Evolutionary conservation across 2,888 invertebrate species (phyloP), one percentile per base, ranked within the genome.

Genomic region (Athalia cordata): DNA sequence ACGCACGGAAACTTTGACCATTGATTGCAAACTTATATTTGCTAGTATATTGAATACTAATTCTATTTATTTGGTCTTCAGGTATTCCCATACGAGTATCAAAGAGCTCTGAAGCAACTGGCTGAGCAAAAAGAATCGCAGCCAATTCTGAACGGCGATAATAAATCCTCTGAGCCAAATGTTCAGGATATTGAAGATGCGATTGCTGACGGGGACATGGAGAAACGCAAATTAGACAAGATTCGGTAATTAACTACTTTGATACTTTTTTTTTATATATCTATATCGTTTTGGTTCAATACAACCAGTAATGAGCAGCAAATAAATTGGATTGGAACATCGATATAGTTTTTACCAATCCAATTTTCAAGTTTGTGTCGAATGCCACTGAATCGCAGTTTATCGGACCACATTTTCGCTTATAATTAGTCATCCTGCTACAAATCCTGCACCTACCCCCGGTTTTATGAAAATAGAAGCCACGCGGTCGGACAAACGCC

Each of bases 61-160:
- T 66, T 77, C 59, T 11, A 68, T 52, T 74, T 76, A 55, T 78
- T 64, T 52, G 15, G 55, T 52, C 77, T 83, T 5, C 81, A 93
- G 93, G 97, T 99, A 67, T 99, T 99, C 93, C 99, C 99, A 0
- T 96, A 96, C 86, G 99, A 99, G 87, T 99, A 98, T 91, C 98
- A 98, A 87, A 93, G 96, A 81, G 99, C 96, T 0, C 91, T 99
- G 43, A 94, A 95, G 82, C 94, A 95, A 82, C 87, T 96, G 86
- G 92, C 93, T 49, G 90, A 91, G 83, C 85, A 88, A 75, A 76
- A 86, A 5, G 78, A 85, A 52, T 78, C 81, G 4, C 78, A 45
- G 84, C 85, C 81, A 78, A 84, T 87, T 77, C 78, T 82, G 85
- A 92, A 89, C 88, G 92, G 81, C 86, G 91, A 86, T 86, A 88